phyloP scores from a whole-genome alignment of 2,113 vertebrate genomes.

The Heloderma charlesbogerti region DNA sequence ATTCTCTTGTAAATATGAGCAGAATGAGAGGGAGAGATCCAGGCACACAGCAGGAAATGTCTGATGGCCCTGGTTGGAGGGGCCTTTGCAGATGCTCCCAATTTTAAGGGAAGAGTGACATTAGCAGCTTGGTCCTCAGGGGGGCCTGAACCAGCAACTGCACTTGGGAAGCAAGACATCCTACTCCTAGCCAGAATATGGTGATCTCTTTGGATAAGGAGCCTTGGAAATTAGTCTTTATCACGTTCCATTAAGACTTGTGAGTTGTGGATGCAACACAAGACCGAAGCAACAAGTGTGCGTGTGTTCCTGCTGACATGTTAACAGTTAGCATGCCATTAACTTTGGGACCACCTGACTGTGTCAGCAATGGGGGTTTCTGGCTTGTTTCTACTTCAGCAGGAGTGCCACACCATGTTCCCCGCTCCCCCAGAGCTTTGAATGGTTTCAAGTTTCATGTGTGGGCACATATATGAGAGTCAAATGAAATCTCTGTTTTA shows the following conservation, averaged over 20 bases:
- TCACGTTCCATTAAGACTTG: too few relatives aligned
- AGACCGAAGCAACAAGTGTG: not conserved
- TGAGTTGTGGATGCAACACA: not conserved
- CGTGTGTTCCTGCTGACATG: not conserved
- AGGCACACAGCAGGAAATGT: constrained; percentile 53
- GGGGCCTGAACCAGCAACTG: not conserved
- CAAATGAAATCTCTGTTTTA: too few relatives aligned
- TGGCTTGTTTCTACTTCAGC: too few relatives aligned
- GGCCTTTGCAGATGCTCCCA: rapidly evolving
- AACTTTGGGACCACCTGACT: too few relatives aligned
- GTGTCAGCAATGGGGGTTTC: too few relatives aligned
- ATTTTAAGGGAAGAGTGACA: not conserved
- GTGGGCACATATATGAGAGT: not conserved
- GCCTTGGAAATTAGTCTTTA: too few relatives aligned
- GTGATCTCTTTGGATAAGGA: too few relatives aligned
- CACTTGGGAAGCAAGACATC: not conserved
- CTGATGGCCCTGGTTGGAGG: not conserved
- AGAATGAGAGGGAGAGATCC: constrained; percentile 52
- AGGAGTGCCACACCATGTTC: too few relatives aligned
- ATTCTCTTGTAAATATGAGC: constrained; percentile 76
- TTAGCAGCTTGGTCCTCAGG: too few relatives aligned
- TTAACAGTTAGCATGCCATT: too few relatives aligned
- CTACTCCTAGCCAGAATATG: not conserved
- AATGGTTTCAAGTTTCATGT: not conserved
- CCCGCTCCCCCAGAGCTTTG: not conserved